Evolutionary conservation across 2,797 vertebrate species (phyloP), one percentile per base, ranked within the genome.

Genomic region (Acomys russatus): DNA sequence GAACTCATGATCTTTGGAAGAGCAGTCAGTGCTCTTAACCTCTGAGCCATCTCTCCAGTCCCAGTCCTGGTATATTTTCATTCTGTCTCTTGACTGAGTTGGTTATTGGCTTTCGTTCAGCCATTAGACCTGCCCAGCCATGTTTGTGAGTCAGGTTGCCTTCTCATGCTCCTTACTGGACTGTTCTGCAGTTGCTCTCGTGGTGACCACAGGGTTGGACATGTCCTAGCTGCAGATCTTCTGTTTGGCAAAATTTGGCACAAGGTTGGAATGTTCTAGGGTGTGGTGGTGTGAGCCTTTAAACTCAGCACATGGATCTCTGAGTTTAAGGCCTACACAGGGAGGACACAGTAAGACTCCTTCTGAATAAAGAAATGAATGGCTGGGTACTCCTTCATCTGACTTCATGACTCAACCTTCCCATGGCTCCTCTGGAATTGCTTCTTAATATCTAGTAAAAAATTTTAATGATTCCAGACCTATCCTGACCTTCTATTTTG

Each of bases 401-500:
- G n/a, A 91, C 9, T 35, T n/a, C 20, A 8, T 63, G 20, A 28
- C 63, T 30, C 6, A 91, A 23, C n/a, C 82, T 89, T 33, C 61
- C 28, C 61, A 18, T 25, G 17, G 88, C 56, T 80, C 25, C 1
- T 80, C 73, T 79, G n/a, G 51, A 84, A 77, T 28, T 61, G 49
- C 33, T 51, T 44, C 20, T 91, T 88, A 35, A 5, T 9, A 28
- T 80, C 78, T 84, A 85, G 23, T 88, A 33, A 93, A 89, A 28
- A 17, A 61, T 77, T 51, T 73, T 84, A 83, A 88, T 25, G 49
- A 20, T 70, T 80, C 76, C 9, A 54, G 8, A 84, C 54, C 2
- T 56, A 68, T 33, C 73, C 38, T 85, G 25, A 7, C 44, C 91
- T 87, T 90, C 76, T 83, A 23, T 38, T 91, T 92, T 80, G 73